phyloP scores from a whole-genome alignment of 1,140 invertebrate genomes.

The Tenebrio molitor region DNA sequence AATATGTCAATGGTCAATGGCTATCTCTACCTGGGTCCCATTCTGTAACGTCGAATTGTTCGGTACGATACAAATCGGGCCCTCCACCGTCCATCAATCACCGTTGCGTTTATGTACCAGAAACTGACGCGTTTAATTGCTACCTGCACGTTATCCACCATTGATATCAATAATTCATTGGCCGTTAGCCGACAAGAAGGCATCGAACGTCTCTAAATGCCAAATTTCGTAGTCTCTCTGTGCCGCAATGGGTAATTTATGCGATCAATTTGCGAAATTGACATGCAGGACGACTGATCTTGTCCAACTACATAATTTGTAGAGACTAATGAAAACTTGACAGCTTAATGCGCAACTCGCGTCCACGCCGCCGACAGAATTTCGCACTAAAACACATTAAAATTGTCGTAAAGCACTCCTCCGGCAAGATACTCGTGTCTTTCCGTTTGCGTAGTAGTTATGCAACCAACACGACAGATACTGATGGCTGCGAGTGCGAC shows the following conservation, averaged over 20 bases:
- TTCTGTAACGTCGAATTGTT: background rate
- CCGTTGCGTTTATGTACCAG: conserved; percentile 29
- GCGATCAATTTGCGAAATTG: conserved; percentile 4
- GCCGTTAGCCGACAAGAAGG: conserved; percentile 28
- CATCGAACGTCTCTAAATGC: conserved; percentile 27
- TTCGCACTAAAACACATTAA: background rate
- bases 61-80: conserved; percentile 23
- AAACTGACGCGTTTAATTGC: conserved; percentile 37
- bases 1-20: conserved; percentile 35
- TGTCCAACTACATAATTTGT: background rate
- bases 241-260: conserved; percentile 9
- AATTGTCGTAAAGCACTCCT: no score
- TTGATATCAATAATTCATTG: conserved; percentile 38
- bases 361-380: background rate
- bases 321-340: background rate
- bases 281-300: conserved; percentile 2
- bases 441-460: no score
- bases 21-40: conserved; percentile 15
- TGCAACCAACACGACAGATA: no score
- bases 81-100: conserved; percentile 35
- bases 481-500: no score
- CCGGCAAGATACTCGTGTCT: no score
- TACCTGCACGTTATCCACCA: conserved; percentile 25
- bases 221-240: conserved; percentile 4
- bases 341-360: conserved; percentile 2